Evolutionary conservation across 2,113 vertebrate genomes (phyloP).

Genomic region (Pollimyrus isidori): DNA sequence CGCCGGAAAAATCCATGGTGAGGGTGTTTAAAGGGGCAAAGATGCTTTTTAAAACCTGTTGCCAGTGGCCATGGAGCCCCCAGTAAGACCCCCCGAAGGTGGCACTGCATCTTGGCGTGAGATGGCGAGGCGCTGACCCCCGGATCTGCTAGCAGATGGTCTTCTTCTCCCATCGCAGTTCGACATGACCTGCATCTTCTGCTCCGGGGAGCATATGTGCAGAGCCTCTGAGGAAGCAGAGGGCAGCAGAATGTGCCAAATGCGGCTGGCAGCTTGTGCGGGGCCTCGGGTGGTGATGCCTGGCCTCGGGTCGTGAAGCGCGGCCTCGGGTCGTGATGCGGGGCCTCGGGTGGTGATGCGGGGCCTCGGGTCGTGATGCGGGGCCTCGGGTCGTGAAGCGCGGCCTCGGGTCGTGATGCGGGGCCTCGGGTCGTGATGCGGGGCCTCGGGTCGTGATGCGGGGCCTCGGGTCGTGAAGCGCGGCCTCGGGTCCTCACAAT

Average conservation of each 20-base stretch:
- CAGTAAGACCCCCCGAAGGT: not conserved
- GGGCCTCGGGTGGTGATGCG: too few species aligned
- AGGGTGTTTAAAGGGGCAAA: not conserved
- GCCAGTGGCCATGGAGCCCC: too few species aligned
- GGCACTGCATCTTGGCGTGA: not conserved
- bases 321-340: too few species aligned
- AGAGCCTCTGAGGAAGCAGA: slow-evolving; percentile 46
- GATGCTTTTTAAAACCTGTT: not conserved
- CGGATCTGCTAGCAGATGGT: slow-evolving; percentile 50
- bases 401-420: too few species aligned
- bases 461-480: too few species aligned
- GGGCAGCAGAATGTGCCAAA: slow-evolving; percentile 45
- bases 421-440: too few species aligned
- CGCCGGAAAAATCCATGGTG: not conserved
- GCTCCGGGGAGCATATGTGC: slow-evolving; percentile 55
- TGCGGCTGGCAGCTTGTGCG: slow-evolving; percentile 28
- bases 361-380: too few species aligned
- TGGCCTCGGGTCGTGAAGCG: too few species aligned
- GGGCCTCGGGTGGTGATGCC: slow-evolving; percentile 24
- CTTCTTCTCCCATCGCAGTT: slow-evolving; percentile 40
- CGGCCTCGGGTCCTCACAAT: too few species aligned
- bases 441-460: too few species aligned
- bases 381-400: too few species aligned
- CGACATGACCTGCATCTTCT: slow-evolving; percentile 41
- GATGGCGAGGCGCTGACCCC: not conserved